phyloP scores from a whole-genome alignment of 2,113 vertebrate species.

The Myodes glareolus region DNA sequence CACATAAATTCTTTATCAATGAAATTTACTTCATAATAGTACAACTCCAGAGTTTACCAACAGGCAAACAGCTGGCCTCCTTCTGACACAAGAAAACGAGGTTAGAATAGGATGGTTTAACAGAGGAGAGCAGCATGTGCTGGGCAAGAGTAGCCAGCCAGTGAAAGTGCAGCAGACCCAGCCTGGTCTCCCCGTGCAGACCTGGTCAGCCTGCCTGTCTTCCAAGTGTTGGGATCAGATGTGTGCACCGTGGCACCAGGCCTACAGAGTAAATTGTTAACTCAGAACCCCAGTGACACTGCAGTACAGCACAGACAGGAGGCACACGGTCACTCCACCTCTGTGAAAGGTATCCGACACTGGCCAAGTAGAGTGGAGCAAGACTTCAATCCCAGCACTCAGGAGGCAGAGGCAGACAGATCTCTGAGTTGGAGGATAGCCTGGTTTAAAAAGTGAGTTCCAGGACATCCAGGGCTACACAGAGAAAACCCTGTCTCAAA shows the following conservation, averaged over 20 bases:
- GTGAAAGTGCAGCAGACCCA: not conserved
- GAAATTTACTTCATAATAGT: not conserved
- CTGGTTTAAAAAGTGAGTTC: not conserved
- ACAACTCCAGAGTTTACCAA: not conserved
- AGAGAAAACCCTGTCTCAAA: not conserved
- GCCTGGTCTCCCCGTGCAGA: not conserved
- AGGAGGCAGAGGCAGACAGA: not conserved
- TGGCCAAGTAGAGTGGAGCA: fast-evolving
- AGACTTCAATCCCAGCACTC: not conserved
- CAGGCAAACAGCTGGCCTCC: not conserved
- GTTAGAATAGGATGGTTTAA: not conserved
- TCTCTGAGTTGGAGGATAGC: not conserved
- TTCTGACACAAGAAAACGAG: not conserved
- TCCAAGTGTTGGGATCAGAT: not conserved
- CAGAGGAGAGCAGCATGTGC: not conserved
- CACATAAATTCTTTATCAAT: not conserved
- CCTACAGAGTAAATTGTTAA: not conserved
- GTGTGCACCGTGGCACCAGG: not conserved
- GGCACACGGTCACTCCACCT: not conserved
- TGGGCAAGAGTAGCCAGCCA: not conserved
- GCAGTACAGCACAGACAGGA: fast-evolving
- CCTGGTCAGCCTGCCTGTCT: not conserved
- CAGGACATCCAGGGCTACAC: not conserved
- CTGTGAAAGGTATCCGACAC: not conserved
- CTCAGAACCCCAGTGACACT: fast-evolving